A percentile compares a stretch with the other conserved stretches of the same genome.
Conservation (phyloP, 1,140 invertebrate genomes). For the Leptopilina clavipes region DNA sequence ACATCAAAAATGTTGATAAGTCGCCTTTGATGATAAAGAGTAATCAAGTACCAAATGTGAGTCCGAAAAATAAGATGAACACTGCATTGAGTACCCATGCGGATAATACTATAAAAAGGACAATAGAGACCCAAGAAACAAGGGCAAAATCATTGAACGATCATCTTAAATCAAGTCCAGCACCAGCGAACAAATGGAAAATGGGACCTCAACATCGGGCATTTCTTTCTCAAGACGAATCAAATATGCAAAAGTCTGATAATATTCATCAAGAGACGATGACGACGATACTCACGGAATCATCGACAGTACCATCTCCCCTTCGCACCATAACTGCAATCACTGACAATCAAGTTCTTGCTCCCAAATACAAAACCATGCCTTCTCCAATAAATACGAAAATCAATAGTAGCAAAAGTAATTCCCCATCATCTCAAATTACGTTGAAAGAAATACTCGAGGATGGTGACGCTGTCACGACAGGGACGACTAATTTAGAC, state of each 20-base stretch:
- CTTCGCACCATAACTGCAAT: conserved; percentile 67
- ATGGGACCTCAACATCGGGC: conserved; percentile 58
- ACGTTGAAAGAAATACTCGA: conserved; percentile 84
- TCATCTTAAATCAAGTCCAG: conserved; percentile 49
- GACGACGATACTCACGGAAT: conserved; percentile 76
- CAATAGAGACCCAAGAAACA: conserved; percentile 46
- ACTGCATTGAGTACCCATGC: conserved; percentile 6
- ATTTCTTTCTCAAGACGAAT: conserved; percentile 4
- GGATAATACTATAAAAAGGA: conserved; percentile 41
- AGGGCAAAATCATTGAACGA: conserved; percentile 61
- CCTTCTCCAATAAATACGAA: conserved; percentile 73
- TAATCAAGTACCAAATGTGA: conserved; percentile 10
- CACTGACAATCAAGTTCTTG: conserved; percentile 61
- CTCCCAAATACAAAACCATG: conserved; percentile 78
- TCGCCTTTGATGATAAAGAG: conserved; percentile 29
- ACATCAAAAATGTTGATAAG: conserved; percentile 40
- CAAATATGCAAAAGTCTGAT: background rate
- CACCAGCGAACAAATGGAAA: conserved; percentile 61
- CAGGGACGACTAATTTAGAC: conserved; percentile 38
- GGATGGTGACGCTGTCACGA: conserved; percentile 75
- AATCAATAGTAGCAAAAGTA: conserved; percentile 49
- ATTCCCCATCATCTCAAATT: conserved; percentile 71
- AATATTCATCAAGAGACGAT: background rate
- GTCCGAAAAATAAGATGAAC: conserved; percentile 27
- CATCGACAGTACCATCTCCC: conserved; percentile 77